These are phyloP conservation scores for Altica lythri DNA, from an alignment of 2,888 invertebrate species.

Conservation along the genomic window DNA sequence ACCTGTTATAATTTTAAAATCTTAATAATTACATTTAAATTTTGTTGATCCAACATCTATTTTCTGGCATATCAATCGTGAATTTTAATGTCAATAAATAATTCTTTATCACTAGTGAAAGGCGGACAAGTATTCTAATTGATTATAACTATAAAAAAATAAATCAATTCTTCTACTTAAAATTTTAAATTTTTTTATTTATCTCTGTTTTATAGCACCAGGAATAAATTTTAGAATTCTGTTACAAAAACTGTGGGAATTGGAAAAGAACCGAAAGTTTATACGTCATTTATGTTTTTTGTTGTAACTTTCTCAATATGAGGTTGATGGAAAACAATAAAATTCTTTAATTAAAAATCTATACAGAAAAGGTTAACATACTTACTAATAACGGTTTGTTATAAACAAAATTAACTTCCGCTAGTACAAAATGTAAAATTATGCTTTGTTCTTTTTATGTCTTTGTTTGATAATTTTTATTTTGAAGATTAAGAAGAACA, in stretches of 20 bases:
- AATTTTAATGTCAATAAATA: conserved; percentile 1
- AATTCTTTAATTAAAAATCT: no score
- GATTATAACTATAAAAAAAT: conserved; percentile 17
- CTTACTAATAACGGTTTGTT: no score
- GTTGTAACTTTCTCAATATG: conserved; percentile 2
- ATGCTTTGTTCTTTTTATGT: no score
- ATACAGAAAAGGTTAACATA: no score
- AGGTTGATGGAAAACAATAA: not conserved
- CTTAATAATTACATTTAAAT: no score
- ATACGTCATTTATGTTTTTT: conserved; percentile 2
- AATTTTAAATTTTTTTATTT: conserved; percentile 16
- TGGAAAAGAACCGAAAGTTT: conserved; percentile 19
- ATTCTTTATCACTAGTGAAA: conserved; percentile 9
- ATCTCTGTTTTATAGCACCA: conserved; percentile 16
- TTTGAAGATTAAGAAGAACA: no score
- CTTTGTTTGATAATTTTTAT: no score
- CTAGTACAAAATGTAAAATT: no score
- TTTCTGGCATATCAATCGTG: not conserved
- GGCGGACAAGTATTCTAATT: conserved; percentile 12
- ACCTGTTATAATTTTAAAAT: no score
- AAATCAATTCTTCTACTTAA: conserved; percentile 20
- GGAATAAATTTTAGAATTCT: conserved; percentile 15
- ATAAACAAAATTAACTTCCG: no score
- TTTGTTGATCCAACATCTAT: not conserved
- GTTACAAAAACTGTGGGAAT: conserved; percentile 22